Conservation (phyloP, 2,888 invertebrate species). For the Cecidostiba fungosa region DNA sequence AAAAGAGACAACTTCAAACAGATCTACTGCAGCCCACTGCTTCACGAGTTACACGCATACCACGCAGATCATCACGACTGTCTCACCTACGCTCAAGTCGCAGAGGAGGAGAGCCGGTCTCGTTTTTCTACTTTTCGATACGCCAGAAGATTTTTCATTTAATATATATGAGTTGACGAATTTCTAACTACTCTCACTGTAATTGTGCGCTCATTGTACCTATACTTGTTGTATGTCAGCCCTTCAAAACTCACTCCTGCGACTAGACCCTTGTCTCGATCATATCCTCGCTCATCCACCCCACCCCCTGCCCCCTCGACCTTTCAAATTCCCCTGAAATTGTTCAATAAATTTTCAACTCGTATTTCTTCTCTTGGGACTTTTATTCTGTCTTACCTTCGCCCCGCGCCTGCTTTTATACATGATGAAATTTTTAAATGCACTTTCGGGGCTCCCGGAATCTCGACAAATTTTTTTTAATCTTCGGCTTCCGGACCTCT, state of each 20-base stretch:
- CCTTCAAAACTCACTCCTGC: not conserved
- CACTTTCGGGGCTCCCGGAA: too few relatives aligned
- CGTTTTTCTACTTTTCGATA: not conserved
- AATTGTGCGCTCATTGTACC: not conserved
- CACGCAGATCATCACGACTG: not conserved
- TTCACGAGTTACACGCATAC: not conserved
- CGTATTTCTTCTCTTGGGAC: not conserved
- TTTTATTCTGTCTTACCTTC: too few relatives aligned
- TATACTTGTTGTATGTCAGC: not conserved
- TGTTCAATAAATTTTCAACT: constrained; percentile 17
- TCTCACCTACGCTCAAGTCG: not conserved
- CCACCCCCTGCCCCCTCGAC: not conserved
- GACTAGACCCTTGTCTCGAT: not conserved
- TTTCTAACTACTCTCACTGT: not conserved
- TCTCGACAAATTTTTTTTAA: too few relatives aligned
- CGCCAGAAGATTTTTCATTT: not conserved
- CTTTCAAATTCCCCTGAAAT: constrained; percentile 6
- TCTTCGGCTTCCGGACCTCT: too few relatives aligned
- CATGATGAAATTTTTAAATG: too few relatives aligned
- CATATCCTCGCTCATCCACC: too few relatives aligned
- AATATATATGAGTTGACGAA: not conserved
- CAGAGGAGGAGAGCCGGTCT: not conserved
- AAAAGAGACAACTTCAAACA: constrained; percentile 56
- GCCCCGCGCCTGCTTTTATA: too few relatives aligned
- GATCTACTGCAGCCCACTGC: not conserved